Evolutionary conservation across 1,140 invertebrate genomes (phyloP), one percentile per base, ranked within the genome.

Genomic region (Brachystomella parvula): DNA sequence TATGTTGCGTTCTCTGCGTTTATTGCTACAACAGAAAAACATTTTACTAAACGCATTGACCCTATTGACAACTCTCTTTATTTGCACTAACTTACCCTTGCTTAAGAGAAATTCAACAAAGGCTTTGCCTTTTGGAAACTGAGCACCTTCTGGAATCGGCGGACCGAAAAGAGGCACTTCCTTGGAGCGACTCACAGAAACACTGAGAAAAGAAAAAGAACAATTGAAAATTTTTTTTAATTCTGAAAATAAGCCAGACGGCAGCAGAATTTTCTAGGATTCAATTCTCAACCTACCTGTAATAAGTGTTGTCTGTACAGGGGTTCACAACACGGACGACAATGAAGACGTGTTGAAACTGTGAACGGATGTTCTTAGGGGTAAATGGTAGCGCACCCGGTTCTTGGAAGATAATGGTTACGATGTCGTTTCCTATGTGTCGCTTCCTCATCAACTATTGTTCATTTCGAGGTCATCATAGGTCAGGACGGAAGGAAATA

Each of bases 341-440:
- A 72, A 98, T 91, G 77, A 98, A 98, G n/a, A 98, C 94, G 77
- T 97, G 94, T 78, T 97, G 94, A 79, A 96, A 97, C 76, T 97
- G 93, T 24, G 92, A 96, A 62, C 94, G 83, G 73, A 97, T 95
- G 74, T 89, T 89, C 69, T 89, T 87, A 32, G 92, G 94, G 68
- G 90, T 95, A 77, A 94, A 98, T 1, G 94, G 91, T 47, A 88
- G 81, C 35, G 94, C 89, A 63, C 93, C 94, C 0, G 93, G 92
- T 79, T 98, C 94, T 86, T 97, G 95, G 82, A 95, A 96, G 49
- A 96, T 89, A 73, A 95, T 92, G 3, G 92, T 96, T n/a, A 95
- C 92, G 77, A 95, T 94, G 78, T 95, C 91, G 77, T 95, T 94
- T 67, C 92, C 91, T 75, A 95, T 95, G 79, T 95, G 92, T 47